Conservation (phyloP, 2,113 vertebrate species). For the Aspiorhynchus laticeps region DNA sequence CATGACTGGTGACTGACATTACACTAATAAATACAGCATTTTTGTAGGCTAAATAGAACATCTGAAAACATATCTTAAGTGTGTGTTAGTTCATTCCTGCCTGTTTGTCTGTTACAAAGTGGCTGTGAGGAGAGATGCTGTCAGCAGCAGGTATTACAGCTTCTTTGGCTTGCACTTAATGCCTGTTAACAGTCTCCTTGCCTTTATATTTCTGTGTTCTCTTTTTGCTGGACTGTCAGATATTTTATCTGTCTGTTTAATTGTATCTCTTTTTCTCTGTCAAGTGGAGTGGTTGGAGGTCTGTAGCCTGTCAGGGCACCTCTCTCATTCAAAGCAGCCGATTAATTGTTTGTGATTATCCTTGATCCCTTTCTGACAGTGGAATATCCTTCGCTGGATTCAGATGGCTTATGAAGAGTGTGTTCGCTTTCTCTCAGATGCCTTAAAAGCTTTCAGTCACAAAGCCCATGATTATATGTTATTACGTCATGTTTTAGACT, state of each 20-base stretch:
- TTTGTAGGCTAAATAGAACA: slow-evolving; percentile 27
- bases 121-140: slow-evolving; percentile 62
- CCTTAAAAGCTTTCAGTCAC: slow-evolving; percentile 44
- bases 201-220: background rate
- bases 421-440: slow-evolving; percentile 44
- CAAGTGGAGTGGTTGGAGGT: slow-evolving; percentile 45
- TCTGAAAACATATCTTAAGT: slow-evolving; percentile 18
- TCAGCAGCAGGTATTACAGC: slow-evolving; percentile 62
- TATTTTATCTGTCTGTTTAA: slow-evolving; percentile 35
- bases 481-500: slow-evolving; percentile 38
- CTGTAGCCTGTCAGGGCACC: slow-evolving; percentile 48
- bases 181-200: background rate
- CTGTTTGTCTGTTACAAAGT: slow-evolving; percentile 46
- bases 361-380: slow-evolving; percentile 65
- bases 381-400: slow-evolving; percentile 60
- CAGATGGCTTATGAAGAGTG: slow-evolving; percentile 40
- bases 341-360: slow-evolving; percentile 54
- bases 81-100: slow-evolving; percentile 28
- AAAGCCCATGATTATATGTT: slow-evolving; percentile 52
- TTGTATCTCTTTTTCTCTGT: slow-evolving; percentile 23
- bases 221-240: background rate
- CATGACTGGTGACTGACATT: background rate
- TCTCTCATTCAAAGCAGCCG: slow-evolving; percentile 61
- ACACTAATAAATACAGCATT: slow-evolving; percentile 1
- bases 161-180: background rate